A percentile compares a stretch with the other conserved stretches of the same genome.
These are phyloP conservation scores for Elegia similella DNA, from an alignment of 2,888 invertebrate genomes.

Conservation along the genomic window DNA sequence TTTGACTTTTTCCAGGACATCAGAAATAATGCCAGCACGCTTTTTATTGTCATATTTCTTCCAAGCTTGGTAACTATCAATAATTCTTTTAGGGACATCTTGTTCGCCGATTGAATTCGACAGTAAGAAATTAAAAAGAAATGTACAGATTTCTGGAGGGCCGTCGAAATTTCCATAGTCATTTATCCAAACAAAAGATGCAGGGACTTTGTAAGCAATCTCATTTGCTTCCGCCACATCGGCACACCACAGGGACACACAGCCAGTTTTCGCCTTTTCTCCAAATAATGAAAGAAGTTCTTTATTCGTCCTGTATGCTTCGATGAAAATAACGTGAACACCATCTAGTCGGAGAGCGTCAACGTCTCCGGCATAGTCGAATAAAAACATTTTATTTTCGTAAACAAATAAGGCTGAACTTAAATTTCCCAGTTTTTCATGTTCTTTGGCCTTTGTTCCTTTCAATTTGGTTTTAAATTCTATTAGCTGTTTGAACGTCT, in stretches of 20 bases:
- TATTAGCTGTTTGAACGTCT: constrained; percentile 40
- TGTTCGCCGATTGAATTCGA: not conserved
- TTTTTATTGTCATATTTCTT: not conserved
- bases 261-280: constrained; percentile 27
- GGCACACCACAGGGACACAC: constrained; percentile 51
- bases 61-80: not conserved
- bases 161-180: constrained; percentile 43
- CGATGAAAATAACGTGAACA: constrained; percentile 29
- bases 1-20: not conserved
- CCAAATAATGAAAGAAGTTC: constrained; percentile 44
- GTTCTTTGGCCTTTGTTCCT: not conserved
- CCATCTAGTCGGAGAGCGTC: not conserved
- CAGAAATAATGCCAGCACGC: not conserved
- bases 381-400: constrained; percentile 31
- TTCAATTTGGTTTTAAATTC: constrained; percentile 38
- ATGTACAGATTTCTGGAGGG: constrained; percentile 24
- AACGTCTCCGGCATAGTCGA: constrained; percentile 31
- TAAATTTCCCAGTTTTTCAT: not conserved
- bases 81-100: not conserved
- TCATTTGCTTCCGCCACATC: constrained; percentile 49
- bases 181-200: constrained; percentile 51
- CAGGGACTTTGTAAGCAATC: constrained; percentile 33
- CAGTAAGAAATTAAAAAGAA: not conserved
- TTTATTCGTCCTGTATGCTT: constrained; percentile 54
- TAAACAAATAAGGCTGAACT: constrained; percentile 25